Base-by-base conservation (phyloP, 1,140 invertebrate genomes). In the Cydia splendana region DNA sequence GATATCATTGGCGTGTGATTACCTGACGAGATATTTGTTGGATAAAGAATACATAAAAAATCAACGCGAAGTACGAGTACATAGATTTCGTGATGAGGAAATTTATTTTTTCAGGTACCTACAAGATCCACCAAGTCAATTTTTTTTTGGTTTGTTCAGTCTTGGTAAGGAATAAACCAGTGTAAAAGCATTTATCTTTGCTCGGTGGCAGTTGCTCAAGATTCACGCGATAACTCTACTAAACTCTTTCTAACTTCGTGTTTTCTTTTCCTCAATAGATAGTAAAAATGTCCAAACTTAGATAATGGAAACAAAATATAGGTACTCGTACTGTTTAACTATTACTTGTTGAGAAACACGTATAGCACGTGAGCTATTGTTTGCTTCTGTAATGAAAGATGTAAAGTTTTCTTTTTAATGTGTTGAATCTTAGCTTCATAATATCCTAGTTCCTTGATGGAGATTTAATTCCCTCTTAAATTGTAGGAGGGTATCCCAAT, bases 201-300 rank as follows among this genome's bases (percentile, higher is more conserved):
- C 77, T 76, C 15, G 75, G 20, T 65, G 80, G 76, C 74, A 79
- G 74, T 83, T 82, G 80, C 78, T 84, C 80, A 81, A 81, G 81
- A 82, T 82, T 76, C 78, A 30, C 65, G 77, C 77, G 80, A 81
- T 83, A 82, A 75, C 75, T 74, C 77, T 67, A 18, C 77, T 65
- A 77, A 75, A 74, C 69, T 42, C 69, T 78, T 20, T 75, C 77
- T 73, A 76, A 78, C 78, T 77, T 45, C 73, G 74, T 78, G 69
- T 80, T 78, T 77, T 78, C 74, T 78, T 34, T 75, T 76, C 76
- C 81, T 82, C 77, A 78, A 79, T 79, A 79, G 80, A 83, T 81
- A 84, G 77, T 85, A 85, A 88, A 84, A 88, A 84, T 83, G 83
- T 88, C 80, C 74, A 82, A 88, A 85, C 77, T 85, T 81, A 79